phyloP scores from a whole-genome alignment of 2,113 vertebrate genomes.

The Seriola quinqueradiata region DNA sequence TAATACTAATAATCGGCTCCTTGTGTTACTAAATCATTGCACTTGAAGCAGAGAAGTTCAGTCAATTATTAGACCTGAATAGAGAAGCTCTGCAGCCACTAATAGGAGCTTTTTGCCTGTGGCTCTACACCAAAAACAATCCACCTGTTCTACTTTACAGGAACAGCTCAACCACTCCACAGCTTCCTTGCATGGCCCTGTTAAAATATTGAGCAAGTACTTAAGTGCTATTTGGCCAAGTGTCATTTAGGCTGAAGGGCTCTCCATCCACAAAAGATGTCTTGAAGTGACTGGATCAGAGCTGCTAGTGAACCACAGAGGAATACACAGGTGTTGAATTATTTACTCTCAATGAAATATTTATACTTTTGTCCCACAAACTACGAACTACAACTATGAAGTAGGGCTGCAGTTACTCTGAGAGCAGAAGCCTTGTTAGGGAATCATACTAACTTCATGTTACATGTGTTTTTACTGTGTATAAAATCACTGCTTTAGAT shows the following conservation, averaged over 20 bases:
- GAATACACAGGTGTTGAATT: constrained; percentile 84
- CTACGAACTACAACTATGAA: constrained; percentile 70
- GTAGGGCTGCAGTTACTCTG: constrained; percentile 37
- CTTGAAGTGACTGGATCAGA: constrained; percentile 85
- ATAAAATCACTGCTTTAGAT: constrained; percentile 3
- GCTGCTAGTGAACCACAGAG: constrained; percentile 74
- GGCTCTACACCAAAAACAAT: constrained; percentile 51
- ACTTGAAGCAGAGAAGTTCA: neutral
- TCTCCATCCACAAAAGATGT: constrained; percentile 85
- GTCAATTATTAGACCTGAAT: constrained; percentile 38
- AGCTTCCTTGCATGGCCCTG: constrained; percentile 75
- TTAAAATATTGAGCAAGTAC: constrained; percentile 89
- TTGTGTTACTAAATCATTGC: constrained; percentile 30
- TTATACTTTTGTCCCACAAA: constrained; percentile 83
- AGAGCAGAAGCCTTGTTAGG: constrained; percentile 10
- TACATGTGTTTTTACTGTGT: constrained; percentile 16
- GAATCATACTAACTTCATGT: constrained; percentile 19
- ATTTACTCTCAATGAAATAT: constrained; percentile 84
- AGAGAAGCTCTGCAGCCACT: constrained; percentile 41
- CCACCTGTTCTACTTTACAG: constrained; percentile 76
- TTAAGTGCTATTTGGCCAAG: constrained; percentile 89
- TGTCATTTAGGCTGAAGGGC: constrained; percentile 87
- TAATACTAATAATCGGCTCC: neutral
- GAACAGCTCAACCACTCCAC: constrained; percentile 67
- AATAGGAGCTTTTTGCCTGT: constrained; percentile 42